Base-by-base conservation (phyloP, 2,888 invertebrate genomes). In the Apomyelois bistriatella region DNA sequence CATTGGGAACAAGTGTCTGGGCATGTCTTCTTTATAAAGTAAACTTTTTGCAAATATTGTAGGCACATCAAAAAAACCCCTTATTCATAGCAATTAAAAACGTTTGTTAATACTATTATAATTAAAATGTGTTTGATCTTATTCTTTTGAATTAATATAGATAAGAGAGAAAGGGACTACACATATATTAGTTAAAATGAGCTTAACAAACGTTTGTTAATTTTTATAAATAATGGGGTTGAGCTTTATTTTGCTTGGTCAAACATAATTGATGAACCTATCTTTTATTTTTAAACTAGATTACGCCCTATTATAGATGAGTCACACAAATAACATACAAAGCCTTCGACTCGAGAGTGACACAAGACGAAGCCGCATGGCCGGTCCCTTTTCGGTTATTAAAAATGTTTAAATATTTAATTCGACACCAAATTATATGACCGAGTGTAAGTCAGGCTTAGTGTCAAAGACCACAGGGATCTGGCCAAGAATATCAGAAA, bases 391-490 rank as follows among this genome's bases (percentile, higher is more conserved):
- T 76, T 65, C 69, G 63, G 68, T 77, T 80, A 78, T 82, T 79
- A 78, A 80, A 77, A 77, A 76, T 70, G 68, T 70, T 75, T 79
- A 72, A 74, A 81, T 76, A 75, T 76, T 81, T 82, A 84, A 84
- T 84, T 82, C 79, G 76, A 74, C 68, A 74, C 72, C 76, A 82
- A 87, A 82, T 85, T 52, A 51, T 83, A 82, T 82, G 80, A 82
- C 69, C 74, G 73, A 78, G 73, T 74, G 76, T 86, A 85, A 85
- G 82, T 79, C 76, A 72, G 79, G 84, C 79, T 90, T 87, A 90
- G 75, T 84, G 88, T 87, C 85, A 79, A 70, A 75, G 75, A 72
- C 73, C 68, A 71, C 68, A 73, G 64, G 71, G 77, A 78, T 76
- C 68, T 66, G 77, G 64, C 69, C 70, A 73, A 65, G 74, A 73